Evolutionary conservation across 37 sponge, comb jelly and placozoan genomes (phyloP).

Genomic region (Mnemiopsis leidyi): DNA sequence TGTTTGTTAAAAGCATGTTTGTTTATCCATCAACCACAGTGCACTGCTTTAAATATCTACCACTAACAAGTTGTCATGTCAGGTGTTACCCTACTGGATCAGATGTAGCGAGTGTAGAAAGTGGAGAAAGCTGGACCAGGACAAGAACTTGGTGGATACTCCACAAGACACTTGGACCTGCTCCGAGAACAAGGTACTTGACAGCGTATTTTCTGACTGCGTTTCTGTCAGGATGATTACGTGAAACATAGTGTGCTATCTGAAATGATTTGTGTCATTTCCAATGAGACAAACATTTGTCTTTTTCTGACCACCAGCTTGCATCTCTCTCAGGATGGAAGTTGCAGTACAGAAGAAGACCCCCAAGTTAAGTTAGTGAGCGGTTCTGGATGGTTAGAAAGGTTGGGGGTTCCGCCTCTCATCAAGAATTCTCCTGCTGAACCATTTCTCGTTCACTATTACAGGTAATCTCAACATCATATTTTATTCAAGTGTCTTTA

Average conservation of each 20-base stretch:
- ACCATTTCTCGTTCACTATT: slow-evolving; percentile 76
- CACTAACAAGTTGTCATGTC: not conserved
- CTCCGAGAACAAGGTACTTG: not conserved
- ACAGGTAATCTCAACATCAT: slow-evolving; percentile 69
- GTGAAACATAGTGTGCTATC: too few species aligned
- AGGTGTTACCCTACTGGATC: slow-evolving; percentile 48
- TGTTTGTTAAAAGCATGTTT: too few species aligned
- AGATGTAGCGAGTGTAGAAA: not conserved
- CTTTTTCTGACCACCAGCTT: not conserved
- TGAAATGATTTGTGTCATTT: too few species aligned
- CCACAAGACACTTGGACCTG: slow-evolving; percentile 46
- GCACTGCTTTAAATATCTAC: not conserved
- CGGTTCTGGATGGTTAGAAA: slow-evolving; percentile 71
- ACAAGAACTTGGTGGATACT: not conserved
- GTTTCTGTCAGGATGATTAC: too few species aligned
- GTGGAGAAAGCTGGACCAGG: slow-evolving; percentile 24
- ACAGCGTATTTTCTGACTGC: too few species aligned
- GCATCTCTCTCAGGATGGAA: not conserved
- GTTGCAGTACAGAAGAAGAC: not conserved
- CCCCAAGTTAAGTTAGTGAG: slow-evolving; percentile 1
- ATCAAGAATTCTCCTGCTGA: slow-evolving; percentile 73
- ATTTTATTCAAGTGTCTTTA: too few species aligned
- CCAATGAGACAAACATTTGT: too few species aligned
- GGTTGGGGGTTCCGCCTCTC: slow-evolving; percentile 74
- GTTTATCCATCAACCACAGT: too few species aligned